Percentiles rank a stretch among this genome's conserved stretches.
These are phyloP conservation scores for Diploscapter pachys DNA, from an alignment of 1,140 invertebrate species.

Conservation along the genomic window DNA sequence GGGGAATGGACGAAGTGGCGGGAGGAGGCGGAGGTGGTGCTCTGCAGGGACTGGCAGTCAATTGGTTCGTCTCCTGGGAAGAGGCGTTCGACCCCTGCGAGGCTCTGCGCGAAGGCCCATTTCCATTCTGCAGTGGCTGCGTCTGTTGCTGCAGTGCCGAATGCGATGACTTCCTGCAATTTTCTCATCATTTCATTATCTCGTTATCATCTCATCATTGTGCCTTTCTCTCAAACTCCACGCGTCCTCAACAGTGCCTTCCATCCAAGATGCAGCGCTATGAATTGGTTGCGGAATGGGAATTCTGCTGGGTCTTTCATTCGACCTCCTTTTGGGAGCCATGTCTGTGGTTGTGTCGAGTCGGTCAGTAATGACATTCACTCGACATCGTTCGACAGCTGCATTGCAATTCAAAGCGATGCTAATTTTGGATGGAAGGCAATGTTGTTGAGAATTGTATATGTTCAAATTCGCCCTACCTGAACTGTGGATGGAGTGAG, in stretches of 20 bases:
- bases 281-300: neutral
- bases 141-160: neutral
- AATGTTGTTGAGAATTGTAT: too few species aligned
- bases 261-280: neutral
- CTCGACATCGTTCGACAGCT: too few species aligned
- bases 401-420: too few species aligned
- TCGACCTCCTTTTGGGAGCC: too few species aligned
- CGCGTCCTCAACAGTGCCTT: too few species aligned
- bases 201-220: too few species aligned
- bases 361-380: too few species aligned
- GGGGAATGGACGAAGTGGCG: neutral
- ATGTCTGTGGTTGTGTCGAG: too few species aligned
- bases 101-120: neutral
- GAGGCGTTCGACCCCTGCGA: slow-evolving; percentile 12
- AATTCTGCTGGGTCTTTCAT: neutral
- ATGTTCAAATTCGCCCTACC: neutral
- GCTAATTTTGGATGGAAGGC: too few species aligned
- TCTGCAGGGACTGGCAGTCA: neutral
- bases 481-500: slow-evolving; percentile 1
- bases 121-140: slow-evolving; percentile 7
- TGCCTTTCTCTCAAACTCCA: too few species aligned
- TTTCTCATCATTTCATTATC: too few species aligned
- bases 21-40: neutral
- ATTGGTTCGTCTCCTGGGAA: neutral
- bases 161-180: slow-evolving; percentile 13